These are phyloP conservation scores for Montipora cactus DNA, from an alignment of 64 coral and sea anemone species.

Conservation along the genomic window DNA sequence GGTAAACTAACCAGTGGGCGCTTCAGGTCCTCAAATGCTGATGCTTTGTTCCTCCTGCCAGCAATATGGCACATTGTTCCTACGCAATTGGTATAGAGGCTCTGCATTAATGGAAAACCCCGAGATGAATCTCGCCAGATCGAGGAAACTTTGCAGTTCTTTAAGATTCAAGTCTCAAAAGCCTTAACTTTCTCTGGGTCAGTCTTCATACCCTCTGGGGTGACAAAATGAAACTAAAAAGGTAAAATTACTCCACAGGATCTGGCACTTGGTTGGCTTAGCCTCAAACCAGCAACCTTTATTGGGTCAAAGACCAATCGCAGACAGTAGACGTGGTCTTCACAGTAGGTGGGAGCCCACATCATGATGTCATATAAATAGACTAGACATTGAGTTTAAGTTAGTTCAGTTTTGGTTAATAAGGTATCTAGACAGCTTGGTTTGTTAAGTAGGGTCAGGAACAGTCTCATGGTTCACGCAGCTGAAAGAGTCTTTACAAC, in stretches of 20 bases:
- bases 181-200: constrained; percentile 36
- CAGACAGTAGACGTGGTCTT: not conserved
- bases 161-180: constrained; percentile 43
- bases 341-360: not conserved
- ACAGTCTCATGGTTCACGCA: too few relatives aligned
- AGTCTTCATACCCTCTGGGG: constrained; percentile 30
- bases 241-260: constrained; percentile 29
- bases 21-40: constrained; percentile 31
- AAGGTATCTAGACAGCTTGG: not conserved
- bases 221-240: constrained; percentile 51
- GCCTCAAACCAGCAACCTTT: not conserved
- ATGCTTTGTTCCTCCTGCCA: constrained; percentile 31
- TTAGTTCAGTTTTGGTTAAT: not conserved
- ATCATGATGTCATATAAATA: not conserved
- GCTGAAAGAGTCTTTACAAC: too few relatives aligned
- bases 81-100: constrained; percentile 34
- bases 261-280: not conserved
- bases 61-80: constrained; percentile 15
- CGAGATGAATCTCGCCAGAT: constrained; percentile 48
- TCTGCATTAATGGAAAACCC: constrained; percentile 50
- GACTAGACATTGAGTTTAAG: not conserved
- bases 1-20: constrained; percentile 2
- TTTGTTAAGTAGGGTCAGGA: not conserved
- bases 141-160: constrained; percentile 62
- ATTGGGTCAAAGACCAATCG: too few relatives aligned